Conservation (phyloP, 2,797 vertebrate genomes). For the Choloepus didactylus region DNA sequence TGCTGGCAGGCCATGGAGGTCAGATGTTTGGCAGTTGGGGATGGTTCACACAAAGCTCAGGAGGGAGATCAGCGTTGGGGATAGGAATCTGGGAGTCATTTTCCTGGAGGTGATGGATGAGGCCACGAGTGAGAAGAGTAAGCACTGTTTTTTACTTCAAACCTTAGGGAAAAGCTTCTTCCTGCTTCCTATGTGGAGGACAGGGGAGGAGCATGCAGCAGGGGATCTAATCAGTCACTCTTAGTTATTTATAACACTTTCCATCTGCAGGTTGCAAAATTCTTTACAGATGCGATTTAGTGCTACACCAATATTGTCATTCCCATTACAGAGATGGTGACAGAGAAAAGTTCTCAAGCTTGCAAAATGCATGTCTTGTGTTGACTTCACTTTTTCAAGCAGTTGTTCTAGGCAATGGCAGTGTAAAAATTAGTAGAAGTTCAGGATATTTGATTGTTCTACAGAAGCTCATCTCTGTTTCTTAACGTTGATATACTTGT, state of each 20-base stretch:
- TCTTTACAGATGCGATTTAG: constrained; percentile 45
- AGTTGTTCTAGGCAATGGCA: not conserved
- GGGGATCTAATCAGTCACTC: constrained; percentile 7
- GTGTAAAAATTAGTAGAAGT: not conserved
- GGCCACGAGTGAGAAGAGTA: not conserved
- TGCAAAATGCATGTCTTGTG: not conserved
- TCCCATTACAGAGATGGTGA: not conserved
- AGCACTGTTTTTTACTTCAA: not conserved
- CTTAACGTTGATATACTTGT: not conserved
- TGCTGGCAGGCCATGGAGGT: not conserved
- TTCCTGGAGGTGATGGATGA: constrained; percentile 48
- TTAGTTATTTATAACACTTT: not conserved
- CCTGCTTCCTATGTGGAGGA: not conserved
- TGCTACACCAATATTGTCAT: not conserved
- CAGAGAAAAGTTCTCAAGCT: not conserved
- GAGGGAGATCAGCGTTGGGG: not conserved
- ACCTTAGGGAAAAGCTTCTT: not conserved
- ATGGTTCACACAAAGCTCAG: not conserved
- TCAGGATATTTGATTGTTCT: not conserved
- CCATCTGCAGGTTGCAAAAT: constrained; percentile 35
- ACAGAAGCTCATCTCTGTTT: not conserved
- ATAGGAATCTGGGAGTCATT: constrained; percentile 32
- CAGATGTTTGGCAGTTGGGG: not conserved
- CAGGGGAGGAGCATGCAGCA: not conserved
- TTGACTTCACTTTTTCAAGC: not conserved